Evolutionary conservation across 2,113 vertebrate genomes (phyloP).

Genomic region (Phalacrocorax carbo): DNA sequence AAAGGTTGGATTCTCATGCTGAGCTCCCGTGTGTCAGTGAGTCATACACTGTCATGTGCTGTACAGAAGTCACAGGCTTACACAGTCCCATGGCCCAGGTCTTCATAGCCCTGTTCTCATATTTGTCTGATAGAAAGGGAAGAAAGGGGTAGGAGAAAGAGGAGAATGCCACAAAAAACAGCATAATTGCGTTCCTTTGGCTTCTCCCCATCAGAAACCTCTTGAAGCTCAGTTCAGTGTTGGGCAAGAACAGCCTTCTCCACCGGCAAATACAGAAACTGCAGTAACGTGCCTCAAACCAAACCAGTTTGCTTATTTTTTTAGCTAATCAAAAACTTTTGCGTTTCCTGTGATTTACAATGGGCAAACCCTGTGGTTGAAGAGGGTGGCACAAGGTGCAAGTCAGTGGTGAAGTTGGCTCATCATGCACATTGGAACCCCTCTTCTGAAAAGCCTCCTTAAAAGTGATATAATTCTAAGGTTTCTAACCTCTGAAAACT

Average conservation of each 20-base stretch:
- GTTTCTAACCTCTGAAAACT: not conserved
- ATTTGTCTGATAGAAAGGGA: not conserved
- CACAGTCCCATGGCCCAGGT: not conserved
- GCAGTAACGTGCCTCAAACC: not conserved
- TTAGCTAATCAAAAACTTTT: not conserved
- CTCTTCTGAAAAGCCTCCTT: not conserved
- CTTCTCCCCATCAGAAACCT: not conserved
- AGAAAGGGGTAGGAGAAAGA: not conserved
- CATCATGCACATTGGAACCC: not conserved
- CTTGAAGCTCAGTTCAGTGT: not conserved
- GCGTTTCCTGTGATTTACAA: not conserved
- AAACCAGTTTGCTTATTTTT: constrained; percentile 1
- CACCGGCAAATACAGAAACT: not conserved
- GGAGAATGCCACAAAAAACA: not conserved
- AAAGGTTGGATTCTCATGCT: not conserved
- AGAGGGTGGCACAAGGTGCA: not conserved
- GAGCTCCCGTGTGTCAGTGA: not conserved
- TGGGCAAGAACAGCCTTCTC: not conserved
- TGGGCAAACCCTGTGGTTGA: not conserved
- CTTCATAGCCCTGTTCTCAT: not conserved
- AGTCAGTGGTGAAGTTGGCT: accelerated
- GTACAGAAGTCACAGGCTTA: not conserved
- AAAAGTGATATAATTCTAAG: not conserved
- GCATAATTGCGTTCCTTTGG: not conserved
- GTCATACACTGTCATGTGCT: accelerated